These are phyloP conservation scores for Zaprionus davidi DNA, from an alignment of 1,140 invertebrate genomes.

Conservation along the genomic window DNA sequence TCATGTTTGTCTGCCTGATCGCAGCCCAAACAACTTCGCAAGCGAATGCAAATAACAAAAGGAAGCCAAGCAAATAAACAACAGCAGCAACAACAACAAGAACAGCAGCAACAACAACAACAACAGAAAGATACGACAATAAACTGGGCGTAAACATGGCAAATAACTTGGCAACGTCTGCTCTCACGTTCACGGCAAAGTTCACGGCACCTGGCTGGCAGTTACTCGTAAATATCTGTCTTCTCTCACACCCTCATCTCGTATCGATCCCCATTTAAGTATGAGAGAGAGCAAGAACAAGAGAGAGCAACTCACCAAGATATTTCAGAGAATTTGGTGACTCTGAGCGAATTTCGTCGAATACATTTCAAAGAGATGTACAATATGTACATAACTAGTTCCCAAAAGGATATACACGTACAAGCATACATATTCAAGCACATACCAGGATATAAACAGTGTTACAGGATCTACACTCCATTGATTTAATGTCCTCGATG, in stretches of 20 bases:
- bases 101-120: not conserved
- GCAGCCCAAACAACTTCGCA: slow-evolving; percentile 16
- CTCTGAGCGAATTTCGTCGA: no score
- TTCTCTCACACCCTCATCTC: not conserved
- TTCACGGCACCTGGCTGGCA: slow-evolving; percentile 9
- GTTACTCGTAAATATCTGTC: not conserved
- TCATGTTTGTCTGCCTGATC: slow-evolving; percentile 53
- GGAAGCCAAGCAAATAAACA: slow-evolving; percentile 40
- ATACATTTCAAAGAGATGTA: no score
- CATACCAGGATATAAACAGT: no score
- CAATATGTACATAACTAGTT: no score
- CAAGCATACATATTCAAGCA: no score
- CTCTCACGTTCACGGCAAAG: slow-evolving; percentile 18
- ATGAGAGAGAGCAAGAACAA: no score
- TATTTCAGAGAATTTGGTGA: no score
- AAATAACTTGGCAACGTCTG: not conserved
- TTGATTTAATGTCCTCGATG: no score
- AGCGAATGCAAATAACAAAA: slow-evolving; percentile 38
- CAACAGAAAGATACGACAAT: not conserved
- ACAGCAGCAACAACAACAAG: not conserved
- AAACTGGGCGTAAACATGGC: not conserved
- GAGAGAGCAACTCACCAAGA: no score
- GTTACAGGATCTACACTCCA: no score
- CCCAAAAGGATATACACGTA: no score
- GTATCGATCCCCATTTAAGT: no score